A percentile compares a stretch with the other conserved stretches of the same genome.
phyloP scores from a whole-genome alignment of 2,888 invertebrate species.

The Erynnis tages region DNA sequence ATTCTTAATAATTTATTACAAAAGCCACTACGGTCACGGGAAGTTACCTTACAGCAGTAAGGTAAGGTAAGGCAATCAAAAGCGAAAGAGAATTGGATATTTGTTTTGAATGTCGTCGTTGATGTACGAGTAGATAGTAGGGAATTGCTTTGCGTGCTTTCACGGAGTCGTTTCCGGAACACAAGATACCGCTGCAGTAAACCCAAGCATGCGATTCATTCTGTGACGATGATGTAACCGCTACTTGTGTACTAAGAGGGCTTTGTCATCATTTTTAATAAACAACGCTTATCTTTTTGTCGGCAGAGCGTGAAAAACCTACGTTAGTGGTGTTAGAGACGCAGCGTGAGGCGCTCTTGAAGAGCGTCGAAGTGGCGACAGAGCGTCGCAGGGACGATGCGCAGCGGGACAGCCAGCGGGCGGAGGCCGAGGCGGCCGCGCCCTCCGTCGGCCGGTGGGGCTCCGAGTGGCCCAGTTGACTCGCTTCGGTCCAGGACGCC shows the following conservation, averaged over 20 bases:
- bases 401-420: constrained; percentile 41
- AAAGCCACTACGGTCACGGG: too few relatives aligned
- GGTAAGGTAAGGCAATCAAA: too few relatives aligned
- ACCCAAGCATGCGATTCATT: background rate
- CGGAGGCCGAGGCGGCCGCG: constrained; percentile 80
- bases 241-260: background rate
- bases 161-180: background rate
- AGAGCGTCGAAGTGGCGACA: constrained; percentile 73
- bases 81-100: too few relatives aligned
- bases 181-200: background rate
- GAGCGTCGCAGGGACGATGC: constrained; percentile 54
- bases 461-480: constrained; percentile 98
- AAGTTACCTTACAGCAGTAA: too few relatives aligned
- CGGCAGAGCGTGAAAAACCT: constrained; percentile 88
- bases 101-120: background rate
- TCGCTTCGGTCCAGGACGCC: constrained; percentile 83
- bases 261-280: too few relatives aligned
- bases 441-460: constrained; percentile 95
- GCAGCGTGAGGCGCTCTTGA: constrained; percentile 83
- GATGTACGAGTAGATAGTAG: background rate
- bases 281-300: constrained; percentile 37
- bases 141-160: background rate
- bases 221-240: background rate
- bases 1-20: too few relatives aligned
- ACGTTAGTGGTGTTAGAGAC: constrained; percentile 83